Conservation (phyloP, 2,797 vertebrate species). For the Gobio occitaniae region DNA sequence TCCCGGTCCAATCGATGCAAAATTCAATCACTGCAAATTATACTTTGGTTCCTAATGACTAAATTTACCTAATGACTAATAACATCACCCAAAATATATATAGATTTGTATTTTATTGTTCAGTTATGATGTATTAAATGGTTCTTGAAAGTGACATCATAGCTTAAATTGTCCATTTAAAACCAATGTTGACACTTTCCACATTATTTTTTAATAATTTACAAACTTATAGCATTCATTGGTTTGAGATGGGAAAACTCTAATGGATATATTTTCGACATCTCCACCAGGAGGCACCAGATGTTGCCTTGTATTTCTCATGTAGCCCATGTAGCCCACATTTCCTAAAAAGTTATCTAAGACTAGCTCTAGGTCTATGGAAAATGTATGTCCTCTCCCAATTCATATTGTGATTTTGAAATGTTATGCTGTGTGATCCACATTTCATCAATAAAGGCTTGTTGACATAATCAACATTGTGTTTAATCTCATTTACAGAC, state of each 20-base stretch:
- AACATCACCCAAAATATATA: not conserved
- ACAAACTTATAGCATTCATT: not conserved
- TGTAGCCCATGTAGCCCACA: not conserved
- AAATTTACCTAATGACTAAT: not conserved
- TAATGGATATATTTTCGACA: not conserved
- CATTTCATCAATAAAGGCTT: not conserved
- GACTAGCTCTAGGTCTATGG: too few relatives aligned
- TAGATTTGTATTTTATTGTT: not conserved
- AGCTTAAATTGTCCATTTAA: not conserved
- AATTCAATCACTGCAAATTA: not conserved
- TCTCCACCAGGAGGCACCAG: conserved; percentile 44
- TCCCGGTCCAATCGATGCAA: too few relatives aligned
- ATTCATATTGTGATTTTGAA: not conserved
- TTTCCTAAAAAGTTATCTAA: not conserved
- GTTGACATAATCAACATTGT: not conserved
- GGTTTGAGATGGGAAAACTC: not conserved
- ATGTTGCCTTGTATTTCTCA: not conserved
- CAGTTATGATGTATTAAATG: not conserved
- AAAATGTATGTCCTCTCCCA: not conserved
- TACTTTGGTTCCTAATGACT: too few relatives aligned
- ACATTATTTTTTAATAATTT: not conserved
- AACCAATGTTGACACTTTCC: not conserved
- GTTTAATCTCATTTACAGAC: not conserved
- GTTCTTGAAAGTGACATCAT: not conserved
- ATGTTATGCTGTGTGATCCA: not conserved